Evolutionary conservation across 2,888 invertebrate species (phyloP), one percentile per base, ranked within the genome.

Genomic region (Pegoplata infirma): DNA sequence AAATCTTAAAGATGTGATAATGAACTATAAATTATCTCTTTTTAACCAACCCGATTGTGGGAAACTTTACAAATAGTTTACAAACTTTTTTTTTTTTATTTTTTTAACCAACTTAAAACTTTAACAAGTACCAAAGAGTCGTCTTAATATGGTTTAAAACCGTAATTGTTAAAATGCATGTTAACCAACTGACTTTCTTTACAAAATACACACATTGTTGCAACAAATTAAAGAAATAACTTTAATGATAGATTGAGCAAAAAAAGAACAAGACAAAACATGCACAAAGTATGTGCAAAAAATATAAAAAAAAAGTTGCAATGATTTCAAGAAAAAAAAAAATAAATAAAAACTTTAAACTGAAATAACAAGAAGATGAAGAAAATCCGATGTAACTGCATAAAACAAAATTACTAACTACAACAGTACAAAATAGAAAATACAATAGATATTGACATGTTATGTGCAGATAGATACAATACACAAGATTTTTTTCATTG

Each of bases 221-320:
- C 32, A 69, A 76, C 75, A 76, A 76, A 76, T 69, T 76, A 69
- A 56, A 51, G 21, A 63, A 76, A 76, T 69, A 69, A 58, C 68
- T 76, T 63, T 49, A 75, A 67, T 40, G 36, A 40, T 40, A 5
- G 36, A 55, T 21, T 6, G 14, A 25, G 51, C 2, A 14, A 12
- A 47, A 25, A 17, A 25, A 64, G 47, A 69, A 68, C 56, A 56
- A 51, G n/a, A 67, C 10, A 46, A 55, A 58, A 69, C 68, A 76
- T 63, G 55, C 46, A 56, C 2, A 28, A 73, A 68, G 44, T 56
- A 67, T 68, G 59, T 63, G 68, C 17, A 61, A 63, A 63, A 56
- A n/a, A n/a, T n/a, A n/a, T n/a, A n/a, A n/a, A n/a, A n/a, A n/a
- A n/a, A 63, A 73, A 58, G 64, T 66, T 49, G 46, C 51, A 59